A percentile compares a stretch with the other conserved stretches of the same genome.
Conservation (phyloP, 2,888 invertebrate genomes). For the Plutella xylostella region DNA sequence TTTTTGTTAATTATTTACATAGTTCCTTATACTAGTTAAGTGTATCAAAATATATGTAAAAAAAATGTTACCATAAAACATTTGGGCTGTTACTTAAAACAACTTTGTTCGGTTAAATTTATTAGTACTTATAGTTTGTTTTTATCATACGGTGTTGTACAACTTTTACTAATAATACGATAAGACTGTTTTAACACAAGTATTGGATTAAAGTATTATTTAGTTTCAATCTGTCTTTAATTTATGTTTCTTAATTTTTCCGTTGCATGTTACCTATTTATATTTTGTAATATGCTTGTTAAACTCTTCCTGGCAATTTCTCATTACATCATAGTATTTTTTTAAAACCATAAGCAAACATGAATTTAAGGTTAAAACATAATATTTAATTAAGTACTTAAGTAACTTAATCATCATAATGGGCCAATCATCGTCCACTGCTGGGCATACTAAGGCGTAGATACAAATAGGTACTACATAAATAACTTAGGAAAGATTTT, state of each 20-base stretch:
- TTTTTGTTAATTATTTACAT: not conserved
- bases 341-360: not conserved
- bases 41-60: not conserved
- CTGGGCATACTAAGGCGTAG: not conserved
- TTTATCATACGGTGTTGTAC: constrained; percentile 10
- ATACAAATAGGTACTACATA: not conserved
- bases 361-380: not conserved
- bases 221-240: constrained; percentile 16
- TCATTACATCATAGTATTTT: not conserved
- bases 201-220: constrained; percentile 53
- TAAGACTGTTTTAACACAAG: constrained; percentile 44
- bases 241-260: not conserved
- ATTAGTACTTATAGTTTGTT: constrained; percentile 4
- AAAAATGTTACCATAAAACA: not conserved
- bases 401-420: not conserved
- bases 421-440: not conserved
- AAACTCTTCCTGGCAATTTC: too few relatives aligned
- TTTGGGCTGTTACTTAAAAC: not conserved
- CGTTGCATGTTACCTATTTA: not conserved
- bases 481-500: too few relatives aligned
- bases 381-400: not conserved
- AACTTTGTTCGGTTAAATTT: not conserved
- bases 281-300: not conserved
- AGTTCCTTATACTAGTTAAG: too few relatives aligned
- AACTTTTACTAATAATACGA: constrained; percentile 32